Evolutionary conservation across 2,797 vertebrate species (phyloP), one percentile per base, ranked within the genome.

Genomic region (Epinephelus malabaricus): DNA sequence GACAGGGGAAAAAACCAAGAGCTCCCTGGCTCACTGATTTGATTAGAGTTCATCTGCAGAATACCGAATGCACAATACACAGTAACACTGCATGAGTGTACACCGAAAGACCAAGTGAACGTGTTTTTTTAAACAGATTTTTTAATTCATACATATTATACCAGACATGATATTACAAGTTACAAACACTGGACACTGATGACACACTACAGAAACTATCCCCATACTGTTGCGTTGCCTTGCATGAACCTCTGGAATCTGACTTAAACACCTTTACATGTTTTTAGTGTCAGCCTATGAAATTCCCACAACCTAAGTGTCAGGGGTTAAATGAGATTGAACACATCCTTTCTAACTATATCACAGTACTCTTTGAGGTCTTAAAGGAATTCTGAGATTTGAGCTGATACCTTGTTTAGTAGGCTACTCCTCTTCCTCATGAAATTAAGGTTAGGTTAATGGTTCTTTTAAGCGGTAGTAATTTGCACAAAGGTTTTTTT

Each of bases 11-110:
- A 47, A 70, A 64, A 40, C 27, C 64, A 58, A 66, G 25, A 58
- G 49, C 38, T 60, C 1, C 3, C 1, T 14, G 38, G 59, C 11
- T 69, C 23, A 43, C 21, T 70, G 56, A 78, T 86, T 81, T 51
- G 15, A 81, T 84, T 73, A 45, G 3, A 54, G 68, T 60, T 67
- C 18, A 77, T 72, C 43, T 78, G 30, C 61, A 79, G 53, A 67
- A 62, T 25, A 54, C n/a, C 66, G 12, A 67, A 68, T 23, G 6
- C 45, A 70, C 49, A 67, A 65, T 23, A 5, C 45, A 70, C 49
- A 69, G 2, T 47, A 34, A 76, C 49, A 18, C 40, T 60, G 23
- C 15, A 69, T 5, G 38, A 66, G 8, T 65, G 34, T 14, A 45
- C 55, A 49, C 6, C 27, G 2, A 53, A 53, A 74, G 50, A 64